Evolutionary conservation across 2,113 vertebrate genomes (phyloP).

Genomic region (Nannobrachium achirus): DNA sequence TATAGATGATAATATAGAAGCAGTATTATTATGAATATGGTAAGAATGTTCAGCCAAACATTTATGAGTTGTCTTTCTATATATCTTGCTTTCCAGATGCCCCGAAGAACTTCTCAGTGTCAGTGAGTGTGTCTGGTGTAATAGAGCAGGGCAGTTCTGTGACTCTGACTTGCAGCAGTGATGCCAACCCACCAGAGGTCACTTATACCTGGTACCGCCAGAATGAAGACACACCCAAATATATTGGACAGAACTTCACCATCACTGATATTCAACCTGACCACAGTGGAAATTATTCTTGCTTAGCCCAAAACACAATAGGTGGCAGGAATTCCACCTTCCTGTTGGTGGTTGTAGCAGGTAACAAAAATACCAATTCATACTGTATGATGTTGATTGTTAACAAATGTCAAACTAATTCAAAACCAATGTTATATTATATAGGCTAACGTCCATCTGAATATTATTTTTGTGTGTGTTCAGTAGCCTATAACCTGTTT

Average conservation of each 20-base stretch:
- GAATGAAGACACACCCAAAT: background rate
- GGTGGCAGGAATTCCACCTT: background rate
- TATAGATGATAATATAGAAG: no score
- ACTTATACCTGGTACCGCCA: background rate
- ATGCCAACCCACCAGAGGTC: conserved; percentile 12
- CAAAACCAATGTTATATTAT: no score
- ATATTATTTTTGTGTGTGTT: no score
- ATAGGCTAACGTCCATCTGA: no score
- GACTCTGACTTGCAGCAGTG: conserved; percentile 17
- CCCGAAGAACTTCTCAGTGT: background rate
- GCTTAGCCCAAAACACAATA: background rate
- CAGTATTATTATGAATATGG: background rate
- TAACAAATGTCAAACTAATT: background rate
- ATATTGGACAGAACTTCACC: background rate
- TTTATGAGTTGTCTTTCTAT: background rate
- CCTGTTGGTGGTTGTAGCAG: background rate
- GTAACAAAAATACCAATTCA: background rate
- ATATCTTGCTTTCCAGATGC: background rate
- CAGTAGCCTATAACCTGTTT: no score
- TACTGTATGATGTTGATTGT: no score
- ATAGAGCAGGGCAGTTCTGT: conserved; percentile 10
- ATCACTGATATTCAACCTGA: background rate
- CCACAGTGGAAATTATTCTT: background rate
- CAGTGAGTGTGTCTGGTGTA: background rate
- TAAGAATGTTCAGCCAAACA: background rate